Evolutionary conservation across 1,140 invertebrate genomes (phyloP), one percentile per base, ranked within the genome.

Genomic region (Macrostomum lignano): DNA sequence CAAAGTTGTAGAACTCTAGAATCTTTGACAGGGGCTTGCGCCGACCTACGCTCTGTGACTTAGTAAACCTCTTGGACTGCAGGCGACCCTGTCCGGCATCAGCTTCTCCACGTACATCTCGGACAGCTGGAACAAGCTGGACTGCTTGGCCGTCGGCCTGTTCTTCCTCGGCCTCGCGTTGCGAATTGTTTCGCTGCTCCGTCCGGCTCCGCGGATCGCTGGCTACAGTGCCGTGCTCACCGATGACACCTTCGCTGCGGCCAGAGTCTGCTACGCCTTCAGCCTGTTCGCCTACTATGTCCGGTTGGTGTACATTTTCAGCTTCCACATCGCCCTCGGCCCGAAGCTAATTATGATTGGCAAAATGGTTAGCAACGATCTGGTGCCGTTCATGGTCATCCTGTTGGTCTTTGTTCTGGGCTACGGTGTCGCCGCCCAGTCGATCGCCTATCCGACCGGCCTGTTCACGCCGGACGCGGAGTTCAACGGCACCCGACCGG

Each of bases 271-370:
- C 17, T 42, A 52, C n/a, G 43, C 39, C 11, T 36, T 55, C 3
- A 51, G 52, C 33, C 40, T 58, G 11, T 43, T 58, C 23, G 42
- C 43, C 6, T 58, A 19, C 36, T 49, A 44, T 38, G 33, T 55
- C 11, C 31, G 52, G 10, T 42, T 46, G 28, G 46, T 52, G 45
- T 49, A 55, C 35, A 56, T 55, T 17, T 58, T 56, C 38, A 56
- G 51, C 14, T 49, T 55, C 1, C 44, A 50, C 30, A 46, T 49
- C 36, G 40, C 48, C 31, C 45, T 59, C 6, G 61, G 61, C 22
- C 61, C 60, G 5, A 62, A 61, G 36, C 46, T 62, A 3, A 54
- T 62, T 13, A 61, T 63, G 48, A 60, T 62, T 34, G 46, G 49
- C 23, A 42, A 47, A 39, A 62, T 62, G 60, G 53, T 62, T 37